phyloP scores from a whole-genome alignment of 2,888 invertebrate genomes.

The Polymixis flavicincta region DNA sequence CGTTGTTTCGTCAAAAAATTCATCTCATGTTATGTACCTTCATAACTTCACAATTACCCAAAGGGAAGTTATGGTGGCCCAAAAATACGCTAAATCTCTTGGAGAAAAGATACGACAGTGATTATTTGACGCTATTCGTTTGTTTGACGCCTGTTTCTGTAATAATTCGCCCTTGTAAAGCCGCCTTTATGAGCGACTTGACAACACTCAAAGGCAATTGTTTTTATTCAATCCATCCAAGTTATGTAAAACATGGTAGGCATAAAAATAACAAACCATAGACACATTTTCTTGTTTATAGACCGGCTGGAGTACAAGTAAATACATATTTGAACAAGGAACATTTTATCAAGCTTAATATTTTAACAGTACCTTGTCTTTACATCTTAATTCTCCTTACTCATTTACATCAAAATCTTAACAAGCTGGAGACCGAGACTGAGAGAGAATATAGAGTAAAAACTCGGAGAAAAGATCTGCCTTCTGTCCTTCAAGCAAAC shows the following conservation, averaged over 20 bases:
- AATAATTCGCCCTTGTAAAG: not conserved
- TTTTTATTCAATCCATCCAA: conserved; percentile 30
- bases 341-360: no score
- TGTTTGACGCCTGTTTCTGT: not conserved
- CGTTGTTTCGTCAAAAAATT: not conserved
- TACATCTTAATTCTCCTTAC: no score
- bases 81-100: not conserved
- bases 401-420: no score
- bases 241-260: conserved; percentile 17
- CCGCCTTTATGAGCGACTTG: not conserved
- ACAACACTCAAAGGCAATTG: not conserved
- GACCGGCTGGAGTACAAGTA: conserved; percentile 12
- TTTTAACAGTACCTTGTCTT: no score
- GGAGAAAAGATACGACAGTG: not conserved
- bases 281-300: conserved; percentile 31
- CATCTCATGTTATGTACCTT: no score
- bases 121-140: not conserved
- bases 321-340: conserved; percentile 38
- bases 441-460: no score
- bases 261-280: conserved; percentile 5
- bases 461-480: no score
- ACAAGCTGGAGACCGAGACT: no score
- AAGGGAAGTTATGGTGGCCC: not conserved
- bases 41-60: no score
- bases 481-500: no score